These are phyloP conservation scores for Cariama cristata DNA, from an alignment of 2,113 vertebrate genomes.

Conservation along the genomic window DNA sequence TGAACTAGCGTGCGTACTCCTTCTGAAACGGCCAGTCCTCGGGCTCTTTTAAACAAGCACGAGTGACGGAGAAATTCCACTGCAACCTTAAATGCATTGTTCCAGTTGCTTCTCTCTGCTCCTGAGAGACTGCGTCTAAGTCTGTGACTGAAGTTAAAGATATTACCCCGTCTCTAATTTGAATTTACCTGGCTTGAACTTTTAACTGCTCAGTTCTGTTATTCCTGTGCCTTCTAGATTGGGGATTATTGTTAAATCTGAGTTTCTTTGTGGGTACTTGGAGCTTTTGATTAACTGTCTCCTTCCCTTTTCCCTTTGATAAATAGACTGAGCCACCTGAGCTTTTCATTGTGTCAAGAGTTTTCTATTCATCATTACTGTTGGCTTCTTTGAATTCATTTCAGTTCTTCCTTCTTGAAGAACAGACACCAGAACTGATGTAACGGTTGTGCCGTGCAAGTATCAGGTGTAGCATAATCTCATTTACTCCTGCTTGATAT, in stretches of 20 bases:
- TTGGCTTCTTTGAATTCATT: neutral
- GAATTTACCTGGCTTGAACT: neutral
- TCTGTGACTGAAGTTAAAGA: neutral
- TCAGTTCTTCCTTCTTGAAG: neutral
- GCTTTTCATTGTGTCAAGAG: neutral
- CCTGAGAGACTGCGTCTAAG: neutral
- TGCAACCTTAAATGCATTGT: neutral
- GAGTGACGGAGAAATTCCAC: conserved; percentile 56
- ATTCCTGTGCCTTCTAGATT: neutral
- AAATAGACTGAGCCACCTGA: neutral
- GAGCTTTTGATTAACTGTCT: neutral
- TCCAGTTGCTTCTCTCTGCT: neutral
- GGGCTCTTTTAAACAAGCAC: conserved; percentile 28
- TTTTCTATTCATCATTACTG: neutral
- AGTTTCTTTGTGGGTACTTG: neutral
- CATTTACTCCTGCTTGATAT: neutral
- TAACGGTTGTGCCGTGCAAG: neutral
- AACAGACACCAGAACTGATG: neutral
- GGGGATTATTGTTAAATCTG: neutral
- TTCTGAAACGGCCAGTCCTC: conserved; percentile 4
- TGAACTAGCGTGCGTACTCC: conserved; percentile 48
- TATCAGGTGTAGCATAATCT: neutral
- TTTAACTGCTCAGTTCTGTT: neutral
- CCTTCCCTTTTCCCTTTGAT: neutral
- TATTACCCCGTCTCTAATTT: neutral